Percentiles rank a stretch among this genome's conserved stretches.
Conservation (phyloP, 1,140 invertebrate species). For the Drosophila subpulchrella region DNA sequence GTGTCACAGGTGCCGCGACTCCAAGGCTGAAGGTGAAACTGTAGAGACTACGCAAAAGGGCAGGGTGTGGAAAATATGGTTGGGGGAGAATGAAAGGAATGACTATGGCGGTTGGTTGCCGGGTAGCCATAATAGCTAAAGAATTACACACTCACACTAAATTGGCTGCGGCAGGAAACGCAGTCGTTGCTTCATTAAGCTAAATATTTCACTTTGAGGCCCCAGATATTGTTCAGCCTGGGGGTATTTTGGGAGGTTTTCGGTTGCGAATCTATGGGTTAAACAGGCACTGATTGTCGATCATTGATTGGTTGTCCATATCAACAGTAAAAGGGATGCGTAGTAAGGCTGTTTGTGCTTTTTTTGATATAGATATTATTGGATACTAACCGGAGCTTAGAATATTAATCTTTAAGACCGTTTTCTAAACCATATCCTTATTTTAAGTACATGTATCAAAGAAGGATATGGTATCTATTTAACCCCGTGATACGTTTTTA, state of each 20-base stretch:
- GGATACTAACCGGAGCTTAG: neutral
- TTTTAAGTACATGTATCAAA: no score
- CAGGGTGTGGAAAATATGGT: neutral
- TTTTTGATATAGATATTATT: neutral
- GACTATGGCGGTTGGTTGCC: slow-evolving; percentile 23
- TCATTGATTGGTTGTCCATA: slow-evolving; percentile 41
- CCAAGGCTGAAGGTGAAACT: slow-evolving; percentile 33
- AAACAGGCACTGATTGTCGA: slow-evolving; percentile 40
- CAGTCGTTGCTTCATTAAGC: slow-evolving; percentile 84
- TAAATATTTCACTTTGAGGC: slow-evolving; percentile 75
- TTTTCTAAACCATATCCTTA: no score
- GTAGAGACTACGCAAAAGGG: slow-evolving; percentile 5
- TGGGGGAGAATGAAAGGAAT: slow-evolving; percentile 5
- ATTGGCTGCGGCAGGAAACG: slow-evolving; percentile 83
- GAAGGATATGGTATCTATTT: no score
- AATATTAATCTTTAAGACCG: neutral
- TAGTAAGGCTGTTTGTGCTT: neutral
- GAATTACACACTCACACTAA: slow-evolving; percentile 84
- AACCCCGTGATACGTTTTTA: no score
- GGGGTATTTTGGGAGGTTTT: neutral
- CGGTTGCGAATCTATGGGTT: slow-evolving; percentile 4
- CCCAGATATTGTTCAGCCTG: slow-evolving; percentile 10
- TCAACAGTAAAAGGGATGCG: slow-evolving; percentile 4
- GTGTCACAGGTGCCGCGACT: slow-evolving; percentile 71
- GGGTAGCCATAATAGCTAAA: slow-evolving; percentile 80